Percentiles rank a stretch among this genome's conserved stretches.
phyloP scores from a whole-genome alignment of 2,797 vertebrate genomes.

The Aldrovandia affinis region DNA sequence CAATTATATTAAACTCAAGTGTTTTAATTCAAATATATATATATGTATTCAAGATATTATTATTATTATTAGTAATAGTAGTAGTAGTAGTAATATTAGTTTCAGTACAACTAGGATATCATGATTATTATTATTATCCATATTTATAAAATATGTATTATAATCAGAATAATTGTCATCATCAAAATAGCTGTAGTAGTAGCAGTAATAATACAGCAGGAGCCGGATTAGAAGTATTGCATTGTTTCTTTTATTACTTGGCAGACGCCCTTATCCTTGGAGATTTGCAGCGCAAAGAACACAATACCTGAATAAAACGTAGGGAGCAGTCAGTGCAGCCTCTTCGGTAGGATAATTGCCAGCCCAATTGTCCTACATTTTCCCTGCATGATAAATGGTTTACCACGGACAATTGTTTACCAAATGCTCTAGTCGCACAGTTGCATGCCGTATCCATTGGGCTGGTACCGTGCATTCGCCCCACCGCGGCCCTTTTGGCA shows the following conservation, averaged over 20 bases:
- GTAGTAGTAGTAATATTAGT: not conserved
- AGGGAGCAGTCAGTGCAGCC: not conserved
- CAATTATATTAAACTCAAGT: not conserved
- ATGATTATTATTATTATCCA: too few relatives aligned
- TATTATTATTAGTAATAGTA: not conserved
- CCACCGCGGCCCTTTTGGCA: constrained; percentile 13
- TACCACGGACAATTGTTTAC: not conserved
- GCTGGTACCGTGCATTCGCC: not conserved
- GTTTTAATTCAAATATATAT: too few relatives aligned
- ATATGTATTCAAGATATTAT: not conserved
- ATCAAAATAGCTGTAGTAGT: not conserved
- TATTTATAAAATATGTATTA: not conserved
- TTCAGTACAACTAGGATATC: too few relatives aligned
- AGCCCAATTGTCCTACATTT: not conserved
- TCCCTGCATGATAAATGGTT: not conserved
- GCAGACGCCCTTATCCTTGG: not conserved
- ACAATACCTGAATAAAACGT: not conserved
- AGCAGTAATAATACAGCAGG: not conserved
- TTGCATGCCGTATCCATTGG: not conserved
- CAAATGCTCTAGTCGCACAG: not conserved
- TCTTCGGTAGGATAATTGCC: not conserved
- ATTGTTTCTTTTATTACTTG: not conserved
- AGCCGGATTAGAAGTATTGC: not conserved
- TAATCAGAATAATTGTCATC: not conserved
- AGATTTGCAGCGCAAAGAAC: not conserved